Base-by-base conservation (phyloP, 2,888 invertebrate genomes). In the Perizoma flavofasciatum region DNA sequence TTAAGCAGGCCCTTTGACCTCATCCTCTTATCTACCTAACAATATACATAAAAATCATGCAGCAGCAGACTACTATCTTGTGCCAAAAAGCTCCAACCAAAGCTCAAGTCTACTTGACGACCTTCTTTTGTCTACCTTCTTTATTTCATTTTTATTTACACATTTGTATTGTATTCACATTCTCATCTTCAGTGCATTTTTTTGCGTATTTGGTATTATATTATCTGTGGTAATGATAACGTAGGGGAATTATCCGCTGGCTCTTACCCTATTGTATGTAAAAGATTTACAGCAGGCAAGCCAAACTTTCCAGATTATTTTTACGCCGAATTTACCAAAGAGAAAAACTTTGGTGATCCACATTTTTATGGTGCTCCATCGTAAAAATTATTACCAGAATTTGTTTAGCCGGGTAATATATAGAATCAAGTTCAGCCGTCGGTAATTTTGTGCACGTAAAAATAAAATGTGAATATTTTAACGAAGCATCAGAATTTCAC, bases 271-370 rank as follows among this genome's bases (percentile, higher is more conserved):
- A 58, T 32, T 48, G 68, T 53, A 64, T 57, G 59, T 61, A 66
- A 64, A 63, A 66, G 68, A 66, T 68, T 66, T 65, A 68, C 55
- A 55, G 53, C 57, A 44, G 58, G 55, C 63, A 59, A 56, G 50
- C 60, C 54, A 32, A 68, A 68, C 59, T 69, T 67, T 65, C 45
- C 55, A 56, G 65, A 65, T 68, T 64, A 66, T 66, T 68, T 68
- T 68, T 68, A 66, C 61, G 68, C 63, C 59, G 59, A 66, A 64
- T 68, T 66, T 68, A 60, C 63, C 62, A 50, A 59, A 62, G 49
- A 55, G 55, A 57, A 54, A 61, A 67, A 64, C 53, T 67, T 67
- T 39, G 60, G 52, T 49, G 53, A 56, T 51, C 58, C 56, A 53
- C 60, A 55, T 59, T 64, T 68, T 69, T 69, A 67, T 49, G 65